Percentiles rank a stretch among this genome's conserved stretches.
Conservation (phyloP, 2,888 invertebrate species). For the Achlya flavicornis region DNA sequence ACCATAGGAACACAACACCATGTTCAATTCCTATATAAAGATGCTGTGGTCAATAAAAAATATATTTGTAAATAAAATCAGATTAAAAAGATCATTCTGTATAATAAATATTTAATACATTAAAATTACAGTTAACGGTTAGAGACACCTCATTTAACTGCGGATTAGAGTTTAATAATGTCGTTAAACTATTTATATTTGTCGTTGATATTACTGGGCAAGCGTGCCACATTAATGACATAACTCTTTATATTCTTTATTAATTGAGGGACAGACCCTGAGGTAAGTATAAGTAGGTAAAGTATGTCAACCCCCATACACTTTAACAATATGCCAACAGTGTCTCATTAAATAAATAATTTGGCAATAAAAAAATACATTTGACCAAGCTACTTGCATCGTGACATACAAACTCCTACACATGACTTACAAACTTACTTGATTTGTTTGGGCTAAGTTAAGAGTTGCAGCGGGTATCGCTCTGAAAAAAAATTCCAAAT, state of each 20-base stretch:
- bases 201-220: background rate
- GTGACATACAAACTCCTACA: constrained; percentile 4
- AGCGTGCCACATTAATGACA: background rate
- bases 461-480: background rate
- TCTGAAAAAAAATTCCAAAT: background rate
- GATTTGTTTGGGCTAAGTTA: background rate
- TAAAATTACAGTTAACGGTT: constrained; percentile 1
- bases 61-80: no score
- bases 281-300: no score
- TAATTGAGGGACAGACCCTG: no score
- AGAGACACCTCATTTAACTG: background rate
- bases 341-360: background rate
- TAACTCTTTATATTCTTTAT: no score
- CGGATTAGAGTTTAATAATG: background rate
- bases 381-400: background rate
- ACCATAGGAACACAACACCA: no score
- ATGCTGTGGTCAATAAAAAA: no score
- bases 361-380: background rate
- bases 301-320: no score
- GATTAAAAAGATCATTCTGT: background rate
- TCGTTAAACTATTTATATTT: background rate
- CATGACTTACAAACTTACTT: background rate
- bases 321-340: no score
- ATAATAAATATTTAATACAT: background rate
- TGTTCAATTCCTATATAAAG: no score